phyloP scores from a whole-genome alignment of 2,113 vertebrate genomes.

The Scalopus aquaticus region DNA sequence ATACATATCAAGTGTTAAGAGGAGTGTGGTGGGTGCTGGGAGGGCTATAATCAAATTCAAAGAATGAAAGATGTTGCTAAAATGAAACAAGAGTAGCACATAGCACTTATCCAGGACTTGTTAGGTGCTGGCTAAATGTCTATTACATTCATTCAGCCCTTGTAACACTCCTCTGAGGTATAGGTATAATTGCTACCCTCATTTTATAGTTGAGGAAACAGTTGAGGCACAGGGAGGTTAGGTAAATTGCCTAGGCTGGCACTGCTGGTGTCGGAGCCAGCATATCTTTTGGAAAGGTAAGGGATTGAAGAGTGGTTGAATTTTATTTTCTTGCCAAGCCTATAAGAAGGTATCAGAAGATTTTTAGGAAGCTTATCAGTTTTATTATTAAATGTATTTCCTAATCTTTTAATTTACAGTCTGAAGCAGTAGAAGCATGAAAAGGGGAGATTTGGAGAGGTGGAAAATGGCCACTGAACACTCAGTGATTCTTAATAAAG shows the following conservation, averaged over 20 bases:
- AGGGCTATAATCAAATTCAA: background rate
- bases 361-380: background rate
- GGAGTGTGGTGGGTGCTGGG: background rate
- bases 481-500: background rate
- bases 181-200: background rate
- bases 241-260: background rate
- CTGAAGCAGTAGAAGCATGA: background rate
- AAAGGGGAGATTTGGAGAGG: background rate
- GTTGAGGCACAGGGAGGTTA: background rate
- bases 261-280: background rate
- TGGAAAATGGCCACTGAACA: background rate
- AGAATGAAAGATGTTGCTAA: background rate
- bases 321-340: conserved; percentile 8
- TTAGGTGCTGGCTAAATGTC: background rate
- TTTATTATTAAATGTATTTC: background rate
- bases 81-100: background rate
- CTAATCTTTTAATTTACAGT: background rate
- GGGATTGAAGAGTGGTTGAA: background rate
- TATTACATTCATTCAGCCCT: background rate
- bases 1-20: background rate
- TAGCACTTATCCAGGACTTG: background rate
- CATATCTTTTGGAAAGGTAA: background rate
- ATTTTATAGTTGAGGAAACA: background rate
- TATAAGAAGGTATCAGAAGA: background rate
- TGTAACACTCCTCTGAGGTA: background rate